Base-by-base conservation (phyloP, 2,888 invertebrate species). In the Melangyna quadrimaculata region DNA sequence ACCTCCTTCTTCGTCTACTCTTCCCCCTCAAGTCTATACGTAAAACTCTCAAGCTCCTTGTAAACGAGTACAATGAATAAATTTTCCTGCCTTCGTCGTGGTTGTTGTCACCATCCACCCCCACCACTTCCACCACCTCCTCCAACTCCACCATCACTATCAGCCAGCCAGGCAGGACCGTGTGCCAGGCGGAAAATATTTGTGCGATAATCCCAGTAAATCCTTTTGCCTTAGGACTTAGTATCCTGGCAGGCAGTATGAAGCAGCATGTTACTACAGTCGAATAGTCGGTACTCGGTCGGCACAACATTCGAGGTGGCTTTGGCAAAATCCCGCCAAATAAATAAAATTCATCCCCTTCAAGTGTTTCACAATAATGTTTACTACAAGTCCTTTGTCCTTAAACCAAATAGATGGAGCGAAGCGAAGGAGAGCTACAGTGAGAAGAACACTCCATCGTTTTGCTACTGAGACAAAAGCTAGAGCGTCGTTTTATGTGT, bases 261-360 rank as follows among this genome's bases (percentile, higher is more conserved):
- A 51, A 27, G 24, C 78, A 78, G 83, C 78, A 74, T 78, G 83
- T 72, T 83, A 69, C 69, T 78, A 35, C 71, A 67, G 27, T 69
- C 55, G 57, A 61, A 40, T 43, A 8, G 65, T 75, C 48, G 14
- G 14, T n/a, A n/a, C n/a, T n/a, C 53, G 14, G 14, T 10, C 24
- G 24, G 22, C 10, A 43, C 27, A 43, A 37, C 17, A 61, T 32
- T 65, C 40, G 69, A 45, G 63, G 61, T 72, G 57, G 86, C 37
- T 86, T 86, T 77, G 72, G 77, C 70, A 59, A 86, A 70, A 81
- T 86, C 81, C 81, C 86, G 86, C 86, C 81, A 81, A 86, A 86
- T 86, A 86, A 81, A 86, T 86, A 86, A 86, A 86, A 81, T 81
- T 86, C 86, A 86, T 86, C 77, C 86, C 81, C 65, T 81, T 81